These are phyloP conservation scores for Cerastis rubricosa DNA, from an alignment of 2,888 invertebrate genomes.

Conservation along the genomic window DNA sequence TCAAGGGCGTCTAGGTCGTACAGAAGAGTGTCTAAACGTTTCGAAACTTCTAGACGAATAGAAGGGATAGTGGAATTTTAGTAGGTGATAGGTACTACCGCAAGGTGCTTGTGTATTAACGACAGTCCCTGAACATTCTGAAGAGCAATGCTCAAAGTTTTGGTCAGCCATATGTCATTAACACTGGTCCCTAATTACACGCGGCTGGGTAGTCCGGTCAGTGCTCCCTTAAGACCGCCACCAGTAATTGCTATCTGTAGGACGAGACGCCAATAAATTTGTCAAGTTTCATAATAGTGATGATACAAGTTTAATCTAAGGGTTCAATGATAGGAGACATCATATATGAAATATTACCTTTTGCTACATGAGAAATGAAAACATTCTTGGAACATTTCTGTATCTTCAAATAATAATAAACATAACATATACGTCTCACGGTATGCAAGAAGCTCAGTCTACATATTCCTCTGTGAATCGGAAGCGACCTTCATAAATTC, in stretches of 20 bases:
- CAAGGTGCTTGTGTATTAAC: slow-evolving; percentile 34
- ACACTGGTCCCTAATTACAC: slow-evolving; percentile 35
- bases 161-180: slow-evolving; percentile 45
- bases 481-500: slow-evolving; percentile 54
- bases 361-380: not conserved
- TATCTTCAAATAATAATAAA: slow-evolving; percentile 35
- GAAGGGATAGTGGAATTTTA: slow-evolving; percentile 9
- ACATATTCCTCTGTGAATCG: slow-evolving; percentile 29
- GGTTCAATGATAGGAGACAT: slow-evolving; percentile 1
- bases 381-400: slow-evolving; percentile 1
- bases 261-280: slow-evolving; percentile 18
- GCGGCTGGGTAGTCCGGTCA: slow-evolving; percentile 23
- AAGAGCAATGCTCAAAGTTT: slow-evolving; percentile 44
- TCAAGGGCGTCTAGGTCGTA: not conserved
- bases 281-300: slow-evolving; percentile 7
- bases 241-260: slow-evolving; percentile 36
- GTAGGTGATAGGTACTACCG: slow-evolving; percentile 25
- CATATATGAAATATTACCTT: slow-evolving; percentile 1
- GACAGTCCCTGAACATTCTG: slow-evolving; percentile 32
- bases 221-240: slow-evolving; percentile 28
- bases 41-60: slow-evolving; percentile 23
- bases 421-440: slow-evolving; percentile 3
- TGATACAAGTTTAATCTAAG: slow-evolving; percentile 16
- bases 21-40: slow-evolving; percentile 1
- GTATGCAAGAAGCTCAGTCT: slow-evolving; percentile 3